Evolutionary conservation across 2,797 vertebrate genomes (phyloP), one percentile per base, ranked within the genome.

Genomic region (Sebastes steindachneri): DNA sequence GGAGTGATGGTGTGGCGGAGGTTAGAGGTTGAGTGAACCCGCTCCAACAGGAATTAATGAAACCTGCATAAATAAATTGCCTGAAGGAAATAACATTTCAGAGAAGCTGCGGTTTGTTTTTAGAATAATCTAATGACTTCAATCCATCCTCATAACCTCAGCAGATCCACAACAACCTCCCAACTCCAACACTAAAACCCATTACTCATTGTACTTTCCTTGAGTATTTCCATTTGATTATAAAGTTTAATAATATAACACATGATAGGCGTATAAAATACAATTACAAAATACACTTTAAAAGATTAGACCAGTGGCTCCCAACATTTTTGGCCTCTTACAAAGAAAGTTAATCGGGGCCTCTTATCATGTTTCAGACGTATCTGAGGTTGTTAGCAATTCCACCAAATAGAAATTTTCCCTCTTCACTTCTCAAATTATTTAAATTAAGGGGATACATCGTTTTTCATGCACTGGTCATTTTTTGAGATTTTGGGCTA

Each of bases 31-130:
- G 9, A 3, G 9, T 29, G 10, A 26, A 51, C 72, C 15, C 1
- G 19, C 19, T 77, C 21, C 14, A 57, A 71, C 15, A 63, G 68
- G 41, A 70, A 75, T 73, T 73, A 14, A 78, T 60, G 9, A 77
- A 15, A 66, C 65, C 41, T 58, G 19, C 66, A 53, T 41, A 17
- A 74, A 71, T 65, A 17, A 77, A 68, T 26, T 35, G 3, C 26
- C 31, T 7, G 19, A 55, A 51, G 25, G 48, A 26, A 28, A 74
- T 17, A 29, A 21, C 6, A 12, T 71, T 66, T 25, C 2, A 31
- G 12, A 51, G 25, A 70, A 33, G 66, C 15, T 66, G 21, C 6
- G 53, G 59, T 71, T 59, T 68, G 14, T 55, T 67, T 14, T 77
- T 10, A 45, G 19, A 64, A 53, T 59, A 62, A 29, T 66, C 25